Percentiles rank a stretch among this genome's conserved stretches.
Conservation (phyloP, 2,888 invertebrate species). For the Drosophila silvestris region DNA sequence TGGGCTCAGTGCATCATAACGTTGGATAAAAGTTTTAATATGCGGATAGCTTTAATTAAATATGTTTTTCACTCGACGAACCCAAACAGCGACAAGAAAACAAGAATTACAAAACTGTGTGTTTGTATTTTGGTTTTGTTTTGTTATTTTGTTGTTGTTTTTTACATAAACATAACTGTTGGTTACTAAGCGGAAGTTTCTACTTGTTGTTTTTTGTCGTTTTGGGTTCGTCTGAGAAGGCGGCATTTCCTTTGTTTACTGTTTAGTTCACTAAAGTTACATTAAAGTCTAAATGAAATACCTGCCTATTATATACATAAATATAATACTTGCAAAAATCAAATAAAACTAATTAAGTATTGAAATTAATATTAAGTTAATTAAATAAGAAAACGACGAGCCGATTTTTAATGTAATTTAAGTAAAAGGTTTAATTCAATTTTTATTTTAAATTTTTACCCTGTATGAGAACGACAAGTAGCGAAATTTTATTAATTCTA, state of each 20-base stretch:
- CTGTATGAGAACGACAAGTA: background rate
- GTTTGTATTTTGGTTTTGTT: constrained; percentile 41
- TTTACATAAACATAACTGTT: constrained; percentile 63
- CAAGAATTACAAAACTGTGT: constrained; percentile 36
- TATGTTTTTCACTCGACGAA: constrained; percentile 77
- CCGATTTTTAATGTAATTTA: background rate
- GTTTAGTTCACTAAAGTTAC: background rate
- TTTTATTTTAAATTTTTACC: background rate
- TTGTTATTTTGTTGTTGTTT: constrained; percentile 41
- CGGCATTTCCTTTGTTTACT: background rate
- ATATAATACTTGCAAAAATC: background rate
- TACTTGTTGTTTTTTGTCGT: constrained; percentile 8
- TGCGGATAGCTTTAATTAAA: constrained; percentile 82
- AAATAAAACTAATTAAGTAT: background rate
- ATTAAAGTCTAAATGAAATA: background rate
- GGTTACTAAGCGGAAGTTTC: constrained; percentile 55
- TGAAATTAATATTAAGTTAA: background rate
- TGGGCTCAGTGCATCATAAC: background rate
- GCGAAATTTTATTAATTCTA: background rate
- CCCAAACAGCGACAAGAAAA: constrained; percentile 50
- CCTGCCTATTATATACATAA: background rate
- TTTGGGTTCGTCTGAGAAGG: constrained; percentile 15
- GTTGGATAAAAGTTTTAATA: constrained; percentile 72
- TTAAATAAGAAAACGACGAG: rapidly evolving
- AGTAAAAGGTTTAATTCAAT: background rate